Base-by-base conservation (phyloP, 2,888 invertebrate species). In the Parnassius mnemosyne region DNA sequence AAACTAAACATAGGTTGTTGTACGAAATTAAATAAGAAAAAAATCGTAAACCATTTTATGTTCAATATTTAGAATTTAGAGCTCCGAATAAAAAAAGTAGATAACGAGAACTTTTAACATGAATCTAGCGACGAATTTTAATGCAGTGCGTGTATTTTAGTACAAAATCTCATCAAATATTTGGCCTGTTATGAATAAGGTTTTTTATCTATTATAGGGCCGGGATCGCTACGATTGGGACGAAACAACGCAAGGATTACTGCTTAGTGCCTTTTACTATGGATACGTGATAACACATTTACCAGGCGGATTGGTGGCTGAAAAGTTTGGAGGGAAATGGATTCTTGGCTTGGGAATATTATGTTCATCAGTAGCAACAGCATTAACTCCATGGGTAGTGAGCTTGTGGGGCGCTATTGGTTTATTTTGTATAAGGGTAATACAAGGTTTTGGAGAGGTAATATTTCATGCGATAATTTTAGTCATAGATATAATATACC, bases 261-360 rank as follows among this genome's bases (percentile, higher is more conserved):
- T 97, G 7, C 85, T 97, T 0, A 95, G 95, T 51, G 94, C 96
- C 0, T 97, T 97, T 80, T 97, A 96, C 83, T 96, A 96, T 88
- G 97, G 97, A 0, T 97, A 97, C 79, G 94, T 96, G 1, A 64
- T 96, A 0, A 96, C 96, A 0, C 97, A 97, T 76, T 81, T 97
- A 42, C 97, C 97, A 0, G 97, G 97, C 53, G 97, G 97, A 60
- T 89, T 95, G 58, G 77, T 97, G 47, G 95, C 97, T 0, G 96
- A 96, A 73, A 94, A 92, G 71, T 96, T 95, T 72, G 97, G 97
- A 12, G 97, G 97, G 1, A 97, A 97, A 84, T 95, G 96, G 92
- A 94, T 96, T 0, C 87, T 97, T 42, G 96, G 96, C 0, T 72
- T 96, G 20, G 97, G 97, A 12, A 93, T 97, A 42, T 83, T 97